phyloP scores from a whole-genome alignment of 2,113 vertebrate genomes.

The Arenaria interpres region DNA sequence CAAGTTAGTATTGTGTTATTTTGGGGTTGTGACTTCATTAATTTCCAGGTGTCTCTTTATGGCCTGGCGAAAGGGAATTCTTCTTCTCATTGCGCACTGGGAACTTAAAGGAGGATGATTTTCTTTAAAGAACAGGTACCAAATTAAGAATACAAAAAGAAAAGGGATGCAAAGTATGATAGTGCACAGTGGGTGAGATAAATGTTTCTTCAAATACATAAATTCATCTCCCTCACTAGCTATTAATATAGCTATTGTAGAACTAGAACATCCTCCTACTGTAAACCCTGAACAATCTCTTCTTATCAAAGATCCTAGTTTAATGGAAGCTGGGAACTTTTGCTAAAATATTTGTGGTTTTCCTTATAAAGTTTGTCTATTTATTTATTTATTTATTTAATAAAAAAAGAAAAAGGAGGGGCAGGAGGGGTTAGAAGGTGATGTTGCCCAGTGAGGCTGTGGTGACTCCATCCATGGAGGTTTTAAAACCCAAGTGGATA shows the following conservation, averaged over 20 bases:
- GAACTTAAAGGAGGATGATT: background rate
- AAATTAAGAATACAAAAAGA: background rate
- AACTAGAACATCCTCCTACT: background rate
- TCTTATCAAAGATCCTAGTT: background rate
- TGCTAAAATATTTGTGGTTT: background rate
- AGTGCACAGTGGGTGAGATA: background rate
- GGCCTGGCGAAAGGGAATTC: background rate
- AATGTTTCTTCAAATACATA: background rate
- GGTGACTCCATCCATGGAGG: background rate
- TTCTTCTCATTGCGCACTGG: background rate
- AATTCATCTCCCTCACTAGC: background rate
- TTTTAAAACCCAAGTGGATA: background rate
- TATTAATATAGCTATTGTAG: background rate
- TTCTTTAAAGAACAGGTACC: background rate
- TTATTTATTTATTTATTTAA: background rate
- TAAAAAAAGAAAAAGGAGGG: fast-evolving
- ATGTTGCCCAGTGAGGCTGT: background rate
- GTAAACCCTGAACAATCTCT: background rate
- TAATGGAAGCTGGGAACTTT: background rate
- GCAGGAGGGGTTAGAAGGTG: background rate
- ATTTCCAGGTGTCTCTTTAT: background rate
- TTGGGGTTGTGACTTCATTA: background rate
- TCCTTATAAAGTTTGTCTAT: background rate
- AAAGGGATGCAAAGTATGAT: background rate
- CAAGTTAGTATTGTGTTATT: background rate